Evolutionary conservation across 2,888 invertebrate genomes (phyloP).

Genomic region (Plagodis dolabraria): DNA sequence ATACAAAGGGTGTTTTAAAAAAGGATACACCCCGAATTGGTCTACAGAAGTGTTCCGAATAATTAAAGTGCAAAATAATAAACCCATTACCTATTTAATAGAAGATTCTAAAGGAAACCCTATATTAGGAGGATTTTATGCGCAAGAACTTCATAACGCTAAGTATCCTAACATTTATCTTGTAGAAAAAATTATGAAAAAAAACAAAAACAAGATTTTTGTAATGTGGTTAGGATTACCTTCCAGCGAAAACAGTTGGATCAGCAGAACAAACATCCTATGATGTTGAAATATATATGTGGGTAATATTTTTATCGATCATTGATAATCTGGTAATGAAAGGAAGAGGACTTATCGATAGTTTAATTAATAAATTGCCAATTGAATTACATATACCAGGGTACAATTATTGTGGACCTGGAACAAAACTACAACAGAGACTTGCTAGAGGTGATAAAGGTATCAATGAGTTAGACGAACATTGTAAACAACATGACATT

Average conservation of each 20-base stretch:
- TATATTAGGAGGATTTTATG: slow-evolving; percentile 18
- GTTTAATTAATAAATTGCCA: slow-evolving; percentile 18
- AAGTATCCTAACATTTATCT: slow-evolving; percentile 42
- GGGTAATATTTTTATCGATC: neutral
- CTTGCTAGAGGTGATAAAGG: too few relatives aligned
- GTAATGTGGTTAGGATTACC: slow-evolving; percentile 17
- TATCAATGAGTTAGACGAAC: too few relatives aligned
- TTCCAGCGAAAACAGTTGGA: too few relatives aligned
- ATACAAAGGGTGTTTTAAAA: slow-evolving; percentile 35
- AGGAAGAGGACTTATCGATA: slow-evolving; percentile 14
- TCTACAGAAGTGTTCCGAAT: slow-evolving; percentile 19
- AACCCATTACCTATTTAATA: slow-evolving; percentile 13
- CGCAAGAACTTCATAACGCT: slow-evolving; percentile 35
- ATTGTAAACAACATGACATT: too few relatives aligned
- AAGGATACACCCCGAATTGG: slow-evolving; percentile 48
- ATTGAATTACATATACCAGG: slow-evolving; percentile 43
- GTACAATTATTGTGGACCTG: slow-evolving; percentile 42
- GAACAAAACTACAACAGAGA: too few relatives aligned
- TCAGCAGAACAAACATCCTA: slow-evolving; percentile 9
- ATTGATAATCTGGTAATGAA: too few relatives aligned
- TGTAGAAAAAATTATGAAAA: slow-evolving; percentile 34
- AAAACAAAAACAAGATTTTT: slow-evolving; percentile 5
- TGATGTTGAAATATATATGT: slow-evolving; percentile 2
- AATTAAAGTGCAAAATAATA: slow-evolving; percentile 2
- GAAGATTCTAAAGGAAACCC: slow-evolving; percentile 7